phyloP scores from a whole-genome alignment of 1,140 invertebrate genomes.

The Druon quercuslanigerum region DNA sequence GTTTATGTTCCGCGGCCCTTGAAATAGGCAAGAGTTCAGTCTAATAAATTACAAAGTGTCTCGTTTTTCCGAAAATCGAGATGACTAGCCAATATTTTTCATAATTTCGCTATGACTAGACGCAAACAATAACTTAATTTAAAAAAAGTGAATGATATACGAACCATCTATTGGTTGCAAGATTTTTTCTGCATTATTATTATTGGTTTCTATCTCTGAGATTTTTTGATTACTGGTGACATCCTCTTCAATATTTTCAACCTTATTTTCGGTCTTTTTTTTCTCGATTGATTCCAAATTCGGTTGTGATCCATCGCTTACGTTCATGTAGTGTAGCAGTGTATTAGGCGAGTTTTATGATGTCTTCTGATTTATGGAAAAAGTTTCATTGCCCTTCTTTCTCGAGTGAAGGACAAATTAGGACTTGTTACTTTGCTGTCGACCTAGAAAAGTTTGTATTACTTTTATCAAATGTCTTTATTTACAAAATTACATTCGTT shows the following conservation, averaged over 20 bases:
- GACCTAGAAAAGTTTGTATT: slow-evolving; percentile 46
- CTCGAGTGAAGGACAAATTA: slow-evolving; percentile 22
- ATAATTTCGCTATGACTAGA: too few relatives aligned
- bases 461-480: neutral
- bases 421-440: slow-evolving; percentile 34
- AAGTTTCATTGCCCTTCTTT: slow-evolving; percentile 46
- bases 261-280: slow-evolving; percentile 44
- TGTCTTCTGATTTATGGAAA: slow-evolving; percentile 29
- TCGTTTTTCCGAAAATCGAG: too few relatives aligned
- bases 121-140: too few relatives aligned
- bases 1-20: too few relatives aligned
- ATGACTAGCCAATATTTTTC: too few relatives aligned
- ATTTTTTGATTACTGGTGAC: neutral
- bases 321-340: slow-evolving; percentile 51
- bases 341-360: neutral
- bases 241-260: slow-evolving; percentile 33
- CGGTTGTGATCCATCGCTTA: slow-evolving; percentile 46
- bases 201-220: neutral
- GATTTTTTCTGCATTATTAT: neutral
- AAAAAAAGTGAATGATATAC: neutral
- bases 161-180: slow-evolving; percentile 1
- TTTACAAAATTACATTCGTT: too few relatives aligned
- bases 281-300: slow-evolving; percentile 35
- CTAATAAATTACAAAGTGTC: too few relatives aligned
- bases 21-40: too few relatives aligned